Evolutionary conservation across 2,113 vertebrate genomes (phyloP).

Genomic region (Tupaia tana): DNA sequence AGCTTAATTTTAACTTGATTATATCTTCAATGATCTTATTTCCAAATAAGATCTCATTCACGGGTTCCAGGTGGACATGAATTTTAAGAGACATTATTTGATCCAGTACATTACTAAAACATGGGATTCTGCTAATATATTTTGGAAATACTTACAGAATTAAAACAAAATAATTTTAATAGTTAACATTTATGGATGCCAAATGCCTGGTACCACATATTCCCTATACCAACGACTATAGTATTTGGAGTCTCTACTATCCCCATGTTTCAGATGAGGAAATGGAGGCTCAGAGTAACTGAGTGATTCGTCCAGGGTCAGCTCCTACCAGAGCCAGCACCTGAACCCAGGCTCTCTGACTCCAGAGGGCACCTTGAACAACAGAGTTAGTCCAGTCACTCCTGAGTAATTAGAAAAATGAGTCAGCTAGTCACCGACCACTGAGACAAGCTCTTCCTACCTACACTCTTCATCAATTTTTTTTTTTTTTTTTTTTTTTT

Average conservation of each 20-base stretch:
- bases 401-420: not conserved
- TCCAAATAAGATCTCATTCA: not conserved
- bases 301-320: not conserved
- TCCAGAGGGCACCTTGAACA: not conserved
- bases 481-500: constrained; percentile 15
- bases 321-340: not conserved
- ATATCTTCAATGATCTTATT: not conserved
- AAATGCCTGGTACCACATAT: not conserved
- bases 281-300: not conserved
- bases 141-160: constrained; percentile 9
- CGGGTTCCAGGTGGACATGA: not conserved
- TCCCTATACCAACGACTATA: not conserved
- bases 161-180: not conserved
- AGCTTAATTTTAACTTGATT: not conserved
- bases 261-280: not conserved
- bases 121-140: not conserved
- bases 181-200: not conserved
- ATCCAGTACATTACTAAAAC: not conserved
- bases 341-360: not conserved
- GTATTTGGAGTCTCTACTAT: not conserved
- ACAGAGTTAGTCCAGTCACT: not conserved
- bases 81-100: not conserved
- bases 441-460: not conserved
- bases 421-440: not conserved
- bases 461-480: not conserved